Percentiles rank a stretch among this genome's conserved stretches.
These are phyloP conservation scores for Drosophila birchii DNA, from an alignment of 2,888 invertebrate species.

Conservation along the genomic window DNA sequence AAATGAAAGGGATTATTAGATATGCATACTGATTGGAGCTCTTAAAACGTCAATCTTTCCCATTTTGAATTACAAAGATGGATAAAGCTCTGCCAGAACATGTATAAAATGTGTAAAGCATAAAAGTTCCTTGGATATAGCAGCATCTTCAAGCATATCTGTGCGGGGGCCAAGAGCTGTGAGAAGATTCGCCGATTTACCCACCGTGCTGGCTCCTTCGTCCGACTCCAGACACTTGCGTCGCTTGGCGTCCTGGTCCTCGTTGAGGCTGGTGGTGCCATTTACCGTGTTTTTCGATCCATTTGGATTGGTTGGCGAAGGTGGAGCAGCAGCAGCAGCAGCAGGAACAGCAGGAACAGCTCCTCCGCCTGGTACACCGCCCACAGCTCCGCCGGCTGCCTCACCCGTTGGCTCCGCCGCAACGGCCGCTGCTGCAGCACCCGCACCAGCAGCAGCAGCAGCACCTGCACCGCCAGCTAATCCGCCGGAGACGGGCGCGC, in stretches of 20 bases:
- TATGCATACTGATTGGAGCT: not conserved
- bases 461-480: constrained; percentile 25
- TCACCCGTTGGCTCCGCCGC: constrained; percentile 29
- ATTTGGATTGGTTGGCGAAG: constrained; percentile 16
- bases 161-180: not conserved
- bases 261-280: constrained; percentile 29
- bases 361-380: constrained; percentile 3
- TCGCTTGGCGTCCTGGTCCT: constrained; percentile 69
- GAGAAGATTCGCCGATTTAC: constrained; percentile 18
- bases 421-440: constrained; percentile 15
- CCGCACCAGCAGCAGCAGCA: constrained; percentile 17
- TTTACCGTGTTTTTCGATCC: constrained; percentile 25
- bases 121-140: too few relatives aligned
- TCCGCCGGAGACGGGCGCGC: constrained; percentile 35
- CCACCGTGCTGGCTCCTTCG: constrained; percentile 72
- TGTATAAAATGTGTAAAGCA: not conserved
- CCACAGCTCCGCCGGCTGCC: constrained; percentile 26
- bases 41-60: too few relatives aligned
- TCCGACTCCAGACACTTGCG: constrained; percentile 67
- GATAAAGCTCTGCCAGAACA: too few relatives aligned
- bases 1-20: not conserved
- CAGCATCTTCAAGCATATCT: not conserved
- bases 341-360: constrained; percentile 16
- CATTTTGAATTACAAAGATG: too few relatives aligned
- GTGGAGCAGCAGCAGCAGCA: constrained; percentile 24